Evolutionary conservation across 2,113 vertebrate species (phyloP), one percentile per base, ranked within the genome.

Genomic region (Terrapene triunguis): DNA sequence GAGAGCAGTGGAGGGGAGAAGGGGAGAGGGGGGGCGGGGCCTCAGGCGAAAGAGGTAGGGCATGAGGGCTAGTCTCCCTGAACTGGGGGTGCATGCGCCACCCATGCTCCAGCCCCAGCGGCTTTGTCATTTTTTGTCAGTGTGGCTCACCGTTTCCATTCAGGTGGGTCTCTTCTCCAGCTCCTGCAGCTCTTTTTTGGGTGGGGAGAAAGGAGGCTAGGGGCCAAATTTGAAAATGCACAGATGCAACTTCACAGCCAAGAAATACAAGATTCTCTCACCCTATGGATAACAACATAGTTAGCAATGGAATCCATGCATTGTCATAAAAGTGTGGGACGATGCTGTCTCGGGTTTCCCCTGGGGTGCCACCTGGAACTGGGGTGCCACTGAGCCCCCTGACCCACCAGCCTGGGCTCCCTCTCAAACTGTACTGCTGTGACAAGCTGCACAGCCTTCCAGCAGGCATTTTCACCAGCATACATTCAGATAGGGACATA

Each of bases 251-350:
- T 96, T 96, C 94, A 78, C 80, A 72, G 94, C 83, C 85, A 91
- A 87, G 87, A 93, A 93, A 94, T 47, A 16, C 86, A 86, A 95
- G 94, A 90, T 94, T 16, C 57, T 72, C 83, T 83, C 88, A 79
- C 72, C 80, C 85, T 48, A 53, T 44, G 87, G 50, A 42, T 95
- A 85, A 93, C 86, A 93, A 65, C 80, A 91, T 89, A 3, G 21
- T 5, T 24, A 22, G 1, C 80, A 95, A 78, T 92, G 86, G 62
- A 95, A 95, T 89, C 78, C 72, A 79, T 0, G 0, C 35, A 86
- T 92, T 81, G 93, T 84, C 78, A 93, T 93, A 95, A 44, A 72
- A 92, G 84, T 92, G 90, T 94, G 87, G 85, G 85, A 94, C 62
- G 91, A 35, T 2, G 0, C 62, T 53, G 51, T 53, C 51, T 19